Conservation (phyloP, 2,888 invertebrate species). For the Drosophila formosana region DNA sequence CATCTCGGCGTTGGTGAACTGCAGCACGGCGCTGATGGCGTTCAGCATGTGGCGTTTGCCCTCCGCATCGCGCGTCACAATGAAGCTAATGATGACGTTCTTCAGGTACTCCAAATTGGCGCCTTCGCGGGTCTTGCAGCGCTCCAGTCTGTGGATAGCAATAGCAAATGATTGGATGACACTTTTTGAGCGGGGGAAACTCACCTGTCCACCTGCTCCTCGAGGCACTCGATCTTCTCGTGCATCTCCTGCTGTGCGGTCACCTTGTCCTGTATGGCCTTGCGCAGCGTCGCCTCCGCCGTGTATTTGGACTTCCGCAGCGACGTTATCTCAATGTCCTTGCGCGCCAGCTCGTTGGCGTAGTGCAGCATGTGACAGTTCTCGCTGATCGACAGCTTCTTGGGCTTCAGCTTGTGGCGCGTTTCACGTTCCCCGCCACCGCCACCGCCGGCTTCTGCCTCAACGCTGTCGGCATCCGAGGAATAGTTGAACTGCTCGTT, state of each 20-base stretch:
- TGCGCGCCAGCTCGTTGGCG: slow-evolving; percentile 92
- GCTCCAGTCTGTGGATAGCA: slow-evolving; percentile 86
- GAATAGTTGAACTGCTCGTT: slow-evolving; percentile 56
- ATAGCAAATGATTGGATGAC: neutral
- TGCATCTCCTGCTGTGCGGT: slow-evolving; percentile 86
- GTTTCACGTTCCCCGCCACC: slow-evolving; percentile 1
- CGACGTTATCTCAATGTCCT: slow-evolving; percentile 91
- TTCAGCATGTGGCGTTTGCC: slow-evolving; percentile 94
- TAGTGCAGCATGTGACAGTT: slow-evolving; percentile 93
- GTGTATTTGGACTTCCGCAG: slow-evolving; percentile 90
- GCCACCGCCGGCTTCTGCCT: slow-evolving; percentile 47
- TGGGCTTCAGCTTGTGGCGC: slow-evolving; percentile 64
- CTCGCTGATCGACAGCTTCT: slow-evolving; percentile 85
- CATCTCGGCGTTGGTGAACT: slow-evolving; percentile 91
- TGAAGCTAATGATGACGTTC: slow-evolving; percentile 94
- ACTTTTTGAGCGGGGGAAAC: neutral
- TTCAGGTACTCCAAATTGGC: slow-evolving; percentile 96
- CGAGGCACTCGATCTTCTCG: slow-evolving; percentile 86
- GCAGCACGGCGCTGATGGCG: slow-evolving; percentile 93
- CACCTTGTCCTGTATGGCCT: slow-evolving; percentile 87
- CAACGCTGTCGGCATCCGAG: slow-evolving; percentile 76
- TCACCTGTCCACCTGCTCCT: slow-evolving; percentile 88
- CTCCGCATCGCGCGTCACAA: slow-evolving; percentile 89
- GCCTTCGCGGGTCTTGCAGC: slow-evolving; percentile 92
- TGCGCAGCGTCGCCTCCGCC: slow-evolving; percentile 86